Conservation (phyloP, 1,140 invertebrate species). For the Ips nitidus region DNA sequence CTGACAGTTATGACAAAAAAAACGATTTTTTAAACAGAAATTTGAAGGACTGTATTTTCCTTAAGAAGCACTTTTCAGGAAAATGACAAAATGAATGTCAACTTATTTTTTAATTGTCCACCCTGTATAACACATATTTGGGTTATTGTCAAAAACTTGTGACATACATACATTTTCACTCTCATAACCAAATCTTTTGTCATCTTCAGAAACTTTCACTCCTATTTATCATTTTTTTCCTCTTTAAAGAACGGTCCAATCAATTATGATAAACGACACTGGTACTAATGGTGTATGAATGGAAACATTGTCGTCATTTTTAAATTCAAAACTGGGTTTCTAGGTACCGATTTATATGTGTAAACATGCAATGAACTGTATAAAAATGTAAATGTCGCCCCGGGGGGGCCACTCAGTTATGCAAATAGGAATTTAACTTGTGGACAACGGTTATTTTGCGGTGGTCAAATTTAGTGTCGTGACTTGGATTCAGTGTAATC, state of each 20-base stretch:
- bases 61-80: too few relatives aligned
- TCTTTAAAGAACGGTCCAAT: neutral
- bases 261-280: slow-evolving; percentile 2
- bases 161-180: too few relatives aligned
- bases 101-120: too few relatives aligned
- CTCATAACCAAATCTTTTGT: neutral
- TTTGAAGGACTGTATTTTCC: too few relatives aligned
- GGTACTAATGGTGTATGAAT: slow-evolving; percentile 2
- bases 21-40: too few relatives aligned
- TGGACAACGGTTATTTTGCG: slow-evolving; percentile 22
- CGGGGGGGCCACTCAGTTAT: slow-evolving; percentile 16
- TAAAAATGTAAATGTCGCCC: slow-evolving; percentile 25
- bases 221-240: slow-evolving; percentile 1
- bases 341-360: slow-evolving; percentile 35
- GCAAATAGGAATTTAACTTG: slow-evolving; percentile 15
- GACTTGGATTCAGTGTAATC: neutral
- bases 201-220: neutral
- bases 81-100: too few relatives aligned
- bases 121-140: too few relatives aligned
- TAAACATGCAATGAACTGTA: slow-evolving; percentile 18
- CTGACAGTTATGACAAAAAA: too few relatives aligned
- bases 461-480: neutral
- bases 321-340: slow-evolving; percentile 29
- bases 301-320: slow-evolving; percentile 20
- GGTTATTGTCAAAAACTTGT: too few relatives aligned